Percentiles rank a stretch among this genome's conserved stretches.
Evolutionary conservation across 2,113 vertebrate species (phyloP).

Genomic region (Oreotrochilus melanogaster): DNA sequence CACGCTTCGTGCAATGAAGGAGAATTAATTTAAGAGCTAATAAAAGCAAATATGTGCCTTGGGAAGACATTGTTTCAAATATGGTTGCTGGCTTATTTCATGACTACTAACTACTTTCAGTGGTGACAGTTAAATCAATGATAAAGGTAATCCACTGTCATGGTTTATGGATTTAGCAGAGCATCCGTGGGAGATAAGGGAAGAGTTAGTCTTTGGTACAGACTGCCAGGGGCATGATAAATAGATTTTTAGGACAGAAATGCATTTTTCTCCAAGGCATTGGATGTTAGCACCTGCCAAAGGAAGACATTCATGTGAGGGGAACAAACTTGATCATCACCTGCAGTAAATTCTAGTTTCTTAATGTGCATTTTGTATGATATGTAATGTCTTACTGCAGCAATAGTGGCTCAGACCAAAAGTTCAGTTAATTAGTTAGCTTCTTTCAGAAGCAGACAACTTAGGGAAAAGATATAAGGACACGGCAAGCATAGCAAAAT

Average conservation of each 20-base stretch:
- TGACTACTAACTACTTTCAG: constrained; percentile 49
- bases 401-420: not conserved
- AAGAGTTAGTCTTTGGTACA: not conserved
- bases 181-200: constrained; percentile 39
- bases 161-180: constrained; percentile 51
- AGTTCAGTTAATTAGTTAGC: not conserved
- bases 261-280: not conserved
- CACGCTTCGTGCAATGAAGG: not conserved
- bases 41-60: constrained; percentile 44
- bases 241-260: constrained; percentile 5
- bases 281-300: not conserved
- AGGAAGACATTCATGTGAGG: not conserved
- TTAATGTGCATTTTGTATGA: not conserved
- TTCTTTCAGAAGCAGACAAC: not conserved
- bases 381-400: not conserved
- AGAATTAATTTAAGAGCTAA: constrained; percentile 59
- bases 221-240: not conserved
- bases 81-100: constrained; percentile 47
- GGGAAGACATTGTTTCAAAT: not conserved
- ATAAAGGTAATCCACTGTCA: constrained; percentile 64
- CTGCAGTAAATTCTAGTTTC: not conserved
- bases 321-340: not conserved
- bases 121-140: constrained; percentile 68
- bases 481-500: not conserved
- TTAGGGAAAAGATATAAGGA: not conserved